Evolutionary conservation across 2,797 vertebrate genomes (phyloP).

Genomic region (Amniataba percoides): DNA sequence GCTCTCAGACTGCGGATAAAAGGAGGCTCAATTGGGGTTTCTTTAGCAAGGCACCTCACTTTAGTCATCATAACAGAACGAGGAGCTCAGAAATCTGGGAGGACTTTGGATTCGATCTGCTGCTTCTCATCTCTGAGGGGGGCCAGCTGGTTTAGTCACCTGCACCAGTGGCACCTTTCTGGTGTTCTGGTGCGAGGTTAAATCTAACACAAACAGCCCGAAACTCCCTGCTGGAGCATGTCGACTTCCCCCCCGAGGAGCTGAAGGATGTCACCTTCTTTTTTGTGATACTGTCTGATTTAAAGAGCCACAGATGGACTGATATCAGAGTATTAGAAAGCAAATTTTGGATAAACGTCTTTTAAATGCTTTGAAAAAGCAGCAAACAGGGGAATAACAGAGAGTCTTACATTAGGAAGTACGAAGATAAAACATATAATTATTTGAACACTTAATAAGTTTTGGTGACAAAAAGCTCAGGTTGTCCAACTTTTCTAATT

Average conservation of each 20-base stretch:
- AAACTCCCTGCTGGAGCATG: neutral
- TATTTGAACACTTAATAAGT: neutral
- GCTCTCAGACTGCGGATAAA: constrained; percentile 17
- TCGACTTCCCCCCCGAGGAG: neutral
- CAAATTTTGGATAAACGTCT: neutral
- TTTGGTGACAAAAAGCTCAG: neutral
- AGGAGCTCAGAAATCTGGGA: constrained; percentile 4
- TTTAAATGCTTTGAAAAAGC: too few species aligned
- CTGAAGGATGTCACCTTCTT: neutral
- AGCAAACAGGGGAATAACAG: neutral
- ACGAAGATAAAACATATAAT: neutral
- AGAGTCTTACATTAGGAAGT: neutral
- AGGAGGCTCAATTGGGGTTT: constrained; percentile 17
- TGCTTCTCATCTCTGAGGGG: constrained; percentile 20
- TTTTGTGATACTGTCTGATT: constrained; percentile 6
- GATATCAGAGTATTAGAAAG: neutral
- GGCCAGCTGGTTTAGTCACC: constrained; percentile 9
- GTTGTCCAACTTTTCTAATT: neutral
- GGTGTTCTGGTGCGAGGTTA: constrained; percentile 5
- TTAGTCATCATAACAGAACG: constrained; percentile 2
- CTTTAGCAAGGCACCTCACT: constrained; percentile 10
- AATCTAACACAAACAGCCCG: constrained; percentile 7
- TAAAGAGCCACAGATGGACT: neutral
- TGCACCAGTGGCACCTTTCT: neutral
- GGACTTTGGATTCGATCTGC: constrained; percentile 18